Base-by-base conservation (phyloP, 1,140 invertebrate genomes). In the Drosophila ironensis region DNA sequence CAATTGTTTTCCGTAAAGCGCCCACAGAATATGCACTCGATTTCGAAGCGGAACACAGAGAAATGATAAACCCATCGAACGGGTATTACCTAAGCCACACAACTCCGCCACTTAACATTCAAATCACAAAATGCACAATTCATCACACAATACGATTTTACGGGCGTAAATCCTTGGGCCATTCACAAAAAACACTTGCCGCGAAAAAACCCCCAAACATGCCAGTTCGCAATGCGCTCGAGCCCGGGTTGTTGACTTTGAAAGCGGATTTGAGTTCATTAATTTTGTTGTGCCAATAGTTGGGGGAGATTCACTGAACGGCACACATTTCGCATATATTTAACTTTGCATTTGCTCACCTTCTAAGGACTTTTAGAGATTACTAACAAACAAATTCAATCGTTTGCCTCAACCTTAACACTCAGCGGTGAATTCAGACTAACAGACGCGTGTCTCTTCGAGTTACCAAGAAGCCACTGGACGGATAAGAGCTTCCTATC, bases 121-220 rank as follows among this genome's bases (percentile, higher is more conserved):
- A 70, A 66, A 17, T 4, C 1, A 40, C 19, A 30, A 16, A 35
- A 7, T 40, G 16, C 38, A 37, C 28, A 37, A 40, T 24, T 42
- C 37, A 59, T 60, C 37, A 56, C 28, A 27, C 12, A 24, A 45
- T 20, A 14, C 41, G 40, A 42, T 42, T 42, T 20, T 42, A 19
- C 22, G 14, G 2, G 30, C 41, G 60, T 63, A 40, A 38, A 48
- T 64, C 60, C 60, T 64, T 64, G 60, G 33, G 24, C 60, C 60
- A 64, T 64, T 64, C 60, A 64, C 33, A 64, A 64, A 54, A 76
- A 54, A 72, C 46, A 60, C 69, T 69, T 28, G 46, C 8, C 28
- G 53, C 33, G 25, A 33, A 59, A 68, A 54, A 56, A 25, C 35
- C 72, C 67, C 56, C 53, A 52, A 51, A 44, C 41, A 54, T 37